These are phyloP conservation scores for Dolichallabes microphthalmus DNA, from an alignment of 2,113 vertebrate species.

Conservation along the genomic window DNA sequence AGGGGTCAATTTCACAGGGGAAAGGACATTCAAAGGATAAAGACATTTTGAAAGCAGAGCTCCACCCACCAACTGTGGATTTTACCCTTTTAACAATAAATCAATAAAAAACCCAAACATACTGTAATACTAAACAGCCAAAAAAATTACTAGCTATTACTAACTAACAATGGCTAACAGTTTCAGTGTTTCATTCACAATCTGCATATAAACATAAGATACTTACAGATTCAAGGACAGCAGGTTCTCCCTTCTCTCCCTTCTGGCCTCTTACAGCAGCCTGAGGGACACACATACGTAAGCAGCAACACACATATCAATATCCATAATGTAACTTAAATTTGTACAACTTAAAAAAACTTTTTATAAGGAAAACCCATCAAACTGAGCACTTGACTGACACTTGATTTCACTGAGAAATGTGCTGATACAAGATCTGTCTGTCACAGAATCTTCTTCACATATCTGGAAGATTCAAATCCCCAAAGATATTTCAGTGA, in stretches of 20 bases:
- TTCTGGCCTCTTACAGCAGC: conserved; percentile 77
- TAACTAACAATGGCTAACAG: no score
- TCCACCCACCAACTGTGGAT: no score
- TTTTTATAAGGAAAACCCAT: neutral
- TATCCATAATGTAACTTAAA: conserved; percentile 38
- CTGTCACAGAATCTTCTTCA: conserved; percentile 6
- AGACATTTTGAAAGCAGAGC: no score
- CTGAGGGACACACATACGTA: conserved; percentile 85
- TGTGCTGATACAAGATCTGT: neutral
- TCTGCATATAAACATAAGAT: neutral
- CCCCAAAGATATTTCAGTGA: neutral
- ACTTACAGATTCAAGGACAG: conserved; percentile 88
- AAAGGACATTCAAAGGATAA: no score
- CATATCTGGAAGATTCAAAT: neutral
- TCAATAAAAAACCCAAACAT: no score
- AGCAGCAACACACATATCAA: conserved; percentile 74
- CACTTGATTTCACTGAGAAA: conserved; percentile 12
- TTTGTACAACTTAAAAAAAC: neutral
- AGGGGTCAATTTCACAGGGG: no score
- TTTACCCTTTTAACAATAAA: no score
- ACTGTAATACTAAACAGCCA: no score
- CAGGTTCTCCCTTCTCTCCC: conserved; percentile 88
- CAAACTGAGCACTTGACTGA: conserved; percentile 27
- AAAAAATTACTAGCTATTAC: no score
- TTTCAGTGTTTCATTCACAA: neutral